phyloP scores from a whole-genome alignment of 2,888 invertebrate genomes.

The Pollenia angustigena region DNA sequence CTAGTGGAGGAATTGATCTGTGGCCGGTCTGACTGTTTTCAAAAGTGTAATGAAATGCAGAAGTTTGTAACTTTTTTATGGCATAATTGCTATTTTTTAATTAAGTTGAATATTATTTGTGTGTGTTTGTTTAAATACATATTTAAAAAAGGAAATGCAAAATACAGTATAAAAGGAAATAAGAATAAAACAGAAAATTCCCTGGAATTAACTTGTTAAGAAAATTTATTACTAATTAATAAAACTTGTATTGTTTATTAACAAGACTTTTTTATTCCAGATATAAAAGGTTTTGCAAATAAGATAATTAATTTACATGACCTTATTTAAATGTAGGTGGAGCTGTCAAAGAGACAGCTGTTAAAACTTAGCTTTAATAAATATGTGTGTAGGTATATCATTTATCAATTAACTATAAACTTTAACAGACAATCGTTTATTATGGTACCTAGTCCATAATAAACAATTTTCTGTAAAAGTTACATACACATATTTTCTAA shows the following conservation, averaged over 20 bases:
- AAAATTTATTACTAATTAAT: slow-evolving; percentile 41
- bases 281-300: neutral
- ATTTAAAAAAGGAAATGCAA: slow-evolving; percentile 53
- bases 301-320: neutral
- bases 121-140: neutral
- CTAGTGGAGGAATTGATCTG: neutral
- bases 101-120: slow-evolving; percentile 2
- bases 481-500: no score
- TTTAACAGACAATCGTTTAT: no score
- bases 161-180: slow-evolving; percentile 11
- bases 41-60: neutral
- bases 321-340: no score
- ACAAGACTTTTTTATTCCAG: neutral
- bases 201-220: slow-evolving; percentile 5
- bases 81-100: slow-evolving; percentile 40
- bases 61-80: slow-evolving; percentile 15
- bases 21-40: no score
- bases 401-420: no score
- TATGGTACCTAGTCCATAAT: no score
- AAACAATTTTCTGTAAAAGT: no score
- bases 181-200: slow-evolving; percentile 26
- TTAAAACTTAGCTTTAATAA: no score
- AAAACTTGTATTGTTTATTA: slow-evolving; percentile 14
- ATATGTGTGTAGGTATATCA: no score
- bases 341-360: no score